Evolutionary conservation across 2,888 invertebrate genomes (phyloP).

Genomic region (Sisyra nigra): DNA sequence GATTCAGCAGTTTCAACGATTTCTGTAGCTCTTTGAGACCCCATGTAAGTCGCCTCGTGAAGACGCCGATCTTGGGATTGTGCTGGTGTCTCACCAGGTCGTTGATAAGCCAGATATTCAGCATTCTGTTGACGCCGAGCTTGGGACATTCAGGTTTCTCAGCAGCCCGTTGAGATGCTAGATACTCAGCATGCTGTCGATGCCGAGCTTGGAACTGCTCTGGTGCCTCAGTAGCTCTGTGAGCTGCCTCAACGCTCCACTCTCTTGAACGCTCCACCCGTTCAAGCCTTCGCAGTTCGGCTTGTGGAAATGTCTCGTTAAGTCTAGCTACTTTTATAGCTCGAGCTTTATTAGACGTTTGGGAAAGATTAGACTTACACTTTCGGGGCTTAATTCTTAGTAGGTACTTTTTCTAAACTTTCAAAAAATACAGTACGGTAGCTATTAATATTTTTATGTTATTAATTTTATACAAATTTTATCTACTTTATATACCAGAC

Average conservation of each 20-base stretch:
- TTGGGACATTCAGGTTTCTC: constrained; percentile 11
- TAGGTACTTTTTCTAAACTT: too few relatives aligned
- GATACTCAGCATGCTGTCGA: constrained; percentile 14
- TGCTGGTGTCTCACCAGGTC: constrained; percentile 13
- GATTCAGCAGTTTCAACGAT: constrained; percentile 14
- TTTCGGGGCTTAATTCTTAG: background rate
- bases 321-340: constrained; percentile 8
- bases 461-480: too few relatives aligned
- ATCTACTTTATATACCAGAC: too few relatives aligned
- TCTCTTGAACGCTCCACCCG: constrained; percentile 12
- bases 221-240: constrained; percentile 13
- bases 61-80: constrained; percentile 12
- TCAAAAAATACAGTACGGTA: too few relatives aligned
- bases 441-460: too few relatives aligned
- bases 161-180: constrained; percentile 14
- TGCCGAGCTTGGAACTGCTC: constrained; percentile 14
- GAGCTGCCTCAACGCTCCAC: constrained; percentile 11
- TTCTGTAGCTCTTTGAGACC: constrained; percentile 10
- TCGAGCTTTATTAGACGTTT: constrained; percentile 6
- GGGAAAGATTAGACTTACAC: constrained; percentile 1
- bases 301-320: constrained; percentile 7
- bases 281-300: background rate
- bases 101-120: constrained; percentile 14
- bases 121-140: constrained; percentile 12
- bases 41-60: background rate